Evolutionary conservation across 1,140 invertebrate species (phyloP).

Genomic region (Ceratina australensis): DNA sequence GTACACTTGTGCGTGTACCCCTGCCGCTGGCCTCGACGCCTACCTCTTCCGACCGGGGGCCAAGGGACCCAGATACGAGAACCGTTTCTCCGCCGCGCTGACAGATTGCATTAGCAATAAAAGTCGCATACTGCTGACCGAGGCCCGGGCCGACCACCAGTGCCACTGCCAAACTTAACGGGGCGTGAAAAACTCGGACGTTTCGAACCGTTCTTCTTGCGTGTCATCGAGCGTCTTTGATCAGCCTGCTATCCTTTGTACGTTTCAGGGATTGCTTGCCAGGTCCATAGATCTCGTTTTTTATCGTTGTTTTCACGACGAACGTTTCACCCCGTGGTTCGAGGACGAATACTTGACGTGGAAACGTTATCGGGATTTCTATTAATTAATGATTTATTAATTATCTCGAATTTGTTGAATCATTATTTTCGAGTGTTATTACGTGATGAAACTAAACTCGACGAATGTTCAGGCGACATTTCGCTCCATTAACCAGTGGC

Average conservation of each 20-base stretch:
- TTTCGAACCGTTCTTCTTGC: conserved; percentile 1
- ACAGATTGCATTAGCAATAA: conserved; percentile 65
- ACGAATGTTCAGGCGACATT: no score
- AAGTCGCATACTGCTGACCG: conserved; percentile 46
- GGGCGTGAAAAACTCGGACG: conserved; percentile 62
- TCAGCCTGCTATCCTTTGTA: neutral
- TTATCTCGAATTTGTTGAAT: no score
- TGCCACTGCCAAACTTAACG: conserved; percentile 47
- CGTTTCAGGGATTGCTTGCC: neutral
- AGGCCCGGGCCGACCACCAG: neutral
- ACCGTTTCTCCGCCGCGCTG: conserved; percentile 35
- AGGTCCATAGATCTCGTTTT: neutral
- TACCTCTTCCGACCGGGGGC: neutral
- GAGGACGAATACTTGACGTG: neutral
- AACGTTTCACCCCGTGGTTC: neutral
- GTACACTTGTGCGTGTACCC: neutral
- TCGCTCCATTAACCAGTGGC: neutral
- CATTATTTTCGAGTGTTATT: no score
- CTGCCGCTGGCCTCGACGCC: neutral
- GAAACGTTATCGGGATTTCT: no score
- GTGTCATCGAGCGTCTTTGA: no score
- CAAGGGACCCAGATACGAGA: neutral
- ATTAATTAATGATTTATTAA: no score
- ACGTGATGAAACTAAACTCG: no score
- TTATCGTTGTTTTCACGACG: no score